Evolutionary conservation across 2,797 vertebrate species (phyloP).

Genomic region (Bradypus variegatus): DNA sequence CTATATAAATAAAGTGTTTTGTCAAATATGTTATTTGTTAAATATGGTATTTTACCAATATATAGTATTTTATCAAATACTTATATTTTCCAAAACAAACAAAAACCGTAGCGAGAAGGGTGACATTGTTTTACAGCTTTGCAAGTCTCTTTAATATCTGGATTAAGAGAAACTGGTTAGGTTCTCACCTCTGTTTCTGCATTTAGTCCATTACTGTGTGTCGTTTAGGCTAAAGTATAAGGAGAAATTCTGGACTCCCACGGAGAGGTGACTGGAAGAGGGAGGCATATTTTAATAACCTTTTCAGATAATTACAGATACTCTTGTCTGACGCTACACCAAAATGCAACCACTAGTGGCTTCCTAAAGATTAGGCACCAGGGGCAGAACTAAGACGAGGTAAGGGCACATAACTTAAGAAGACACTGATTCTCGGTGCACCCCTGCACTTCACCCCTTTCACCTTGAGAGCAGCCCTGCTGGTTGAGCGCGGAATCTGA

Average conservation of each 20-base stretch:
- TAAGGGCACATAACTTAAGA: background rate
- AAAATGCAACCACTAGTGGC: background rate
- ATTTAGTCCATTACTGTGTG: background rate
- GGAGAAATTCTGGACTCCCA: background rate
- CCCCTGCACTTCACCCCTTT: background rate
- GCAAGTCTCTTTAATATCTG: slow-evolving; percentile 23
- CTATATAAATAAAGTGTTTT: slow-evolving; percentile 41
- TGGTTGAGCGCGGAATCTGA: background rate
- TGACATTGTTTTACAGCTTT: background rate
- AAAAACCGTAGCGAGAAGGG: background rate
- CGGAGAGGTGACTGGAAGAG: background rate
- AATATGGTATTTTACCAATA: too few species aligned
- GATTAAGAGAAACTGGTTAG: slow-evolving; percentile 33
- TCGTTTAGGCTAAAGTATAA: background rate
- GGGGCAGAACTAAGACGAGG: too few species aligned
- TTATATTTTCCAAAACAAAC: slow-evolving; percentile 36
- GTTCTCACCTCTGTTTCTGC: background rate
- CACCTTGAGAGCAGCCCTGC: background rate
- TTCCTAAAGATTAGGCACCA: background rate
- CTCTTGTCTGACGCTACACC: background rate
- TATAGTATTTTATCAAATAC: too few species aligned
- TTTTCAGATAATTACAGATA: background rate
- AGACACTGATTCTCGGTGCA: background rate
- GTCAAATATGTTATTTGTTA: background rate
- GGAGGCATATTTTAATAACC: background rate